Conservation (phyloP, 2,888 invertebrate species). For the Dynastes grantii region DNA sequence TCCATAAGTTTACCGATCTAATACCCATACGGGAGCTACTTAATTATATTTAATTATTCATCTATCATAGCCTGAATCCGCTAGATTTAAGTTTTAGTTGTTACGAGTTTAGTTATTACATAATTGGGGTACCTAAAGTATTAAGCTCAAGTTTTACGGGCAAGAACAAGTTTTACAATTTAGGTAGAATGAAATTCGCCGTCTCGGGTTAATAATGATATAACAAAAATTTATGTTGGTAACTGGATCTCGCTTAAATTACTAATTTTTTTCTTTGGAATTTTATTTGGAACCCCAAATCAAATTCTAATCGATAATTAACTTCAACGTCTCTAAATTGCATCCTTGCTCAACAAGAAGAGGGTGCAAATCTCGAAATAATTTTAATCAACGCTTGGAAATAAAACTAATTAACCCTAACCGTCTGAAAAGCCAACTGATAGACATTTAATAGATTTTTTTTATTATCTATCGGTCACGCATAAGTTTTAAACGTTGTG, state of each 20-base stretch:
- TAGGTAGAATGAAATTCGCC: background rate
- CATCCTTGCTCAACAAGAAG: background rate
- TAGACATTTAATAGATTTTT: constrained; percentile 30
- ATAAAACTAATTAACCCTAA: constrained; percentile 37
- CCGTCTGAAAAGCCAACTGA: constrained; percentile 1
- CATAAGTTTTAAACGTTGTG: constrained; percentile 27
- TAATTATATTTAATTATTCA: constrained; percentile 45
- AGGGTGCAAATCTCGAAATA: constrained; percentile 22
- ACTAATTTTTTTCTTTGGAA: background rate
- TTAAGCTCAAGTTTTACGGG: constrained; percentile 21
- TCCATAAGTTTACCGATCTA: constrained; percentile 24
- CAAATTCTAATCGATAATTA: no score
- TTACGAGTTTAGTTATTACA: constrained; percentile 34
- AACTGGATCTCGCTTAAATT: background rate
- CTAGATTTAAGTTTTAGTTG: constrained; percentile 43
- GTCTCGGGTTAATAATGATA: background rate
- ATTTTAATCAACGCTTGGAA: constrained; percentile 13
- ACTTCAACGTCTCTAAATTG: no score
- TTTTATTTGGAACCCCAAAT: no score
- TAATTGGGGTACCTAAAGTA: constrained; percentile 38
- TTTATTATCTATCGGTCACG: constrained; percentile 36
- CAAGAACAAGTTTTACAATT: constrained; percentile 16
- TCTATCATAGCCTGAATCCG: constrained; percentile 29
- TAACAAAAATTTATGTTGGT: constrained; percentile 4
- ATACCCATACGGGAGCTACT: constrained; percentile 29